Percentiles rank a stretch among this genome's conserved stretches.
These are phyloP conservation scores for Ostrea edulis DNA, from an alignment of 1,140 invertebrate genomes.

Conservation along the genomic window DNA sequence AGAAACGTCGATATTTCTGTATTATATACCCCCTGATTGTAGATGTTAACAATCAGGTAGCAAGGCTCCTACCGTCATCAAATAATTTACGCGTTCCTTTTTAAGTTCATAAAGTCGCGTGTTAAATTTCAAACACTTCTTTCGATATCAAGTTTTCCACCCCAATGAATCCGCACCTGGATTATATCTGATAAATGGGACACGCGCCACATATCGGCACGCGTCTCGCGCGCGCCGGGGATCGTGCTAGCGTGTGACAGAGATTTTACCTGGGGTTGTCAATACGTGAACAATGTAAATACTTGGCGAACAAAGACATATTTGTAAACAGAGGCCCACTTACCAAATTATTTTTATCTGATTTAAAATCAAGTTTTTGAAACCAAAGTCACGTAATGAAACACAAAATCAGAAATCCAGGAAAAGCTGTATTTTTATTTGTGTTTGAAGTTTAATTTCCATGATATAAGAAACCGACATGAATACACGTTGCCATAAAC, in stretches of 20 bases:
- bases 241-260: background rate
- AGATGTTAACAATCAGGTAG: background rate
- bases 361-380: no score
- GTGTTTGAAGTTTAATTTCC: no score
- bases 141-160: constrained; percentile 1
- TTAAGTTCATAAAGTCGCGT: background rate
- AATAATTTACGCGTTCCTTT: background rate
- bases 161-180: constrained; percentile 20
- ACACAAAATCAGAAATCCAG: no score
- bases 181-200: background rate
- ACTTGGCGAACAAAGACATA: background rate
- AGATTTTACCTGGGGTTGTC: background rate
- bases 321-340: no score
- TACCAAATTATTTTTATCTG: no score
- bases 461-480: no score
- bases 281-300: constrained; percentile 13
- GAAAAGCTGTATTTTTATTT: no score
- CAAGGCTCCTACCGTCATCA: background rate
- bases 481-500: no score
- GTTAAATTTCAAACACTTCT: background rate
- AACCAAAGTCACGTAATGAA: no score
- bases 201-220: background rate
- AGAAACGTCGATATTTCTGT: background rate
- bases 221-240: background rate
- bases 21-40: background rate